These are phyloP conservation scores for Acanthopleura granulata DNA, from an alignment of 2,888 invertebrate species.

Conservation along the genomic window DNA sequence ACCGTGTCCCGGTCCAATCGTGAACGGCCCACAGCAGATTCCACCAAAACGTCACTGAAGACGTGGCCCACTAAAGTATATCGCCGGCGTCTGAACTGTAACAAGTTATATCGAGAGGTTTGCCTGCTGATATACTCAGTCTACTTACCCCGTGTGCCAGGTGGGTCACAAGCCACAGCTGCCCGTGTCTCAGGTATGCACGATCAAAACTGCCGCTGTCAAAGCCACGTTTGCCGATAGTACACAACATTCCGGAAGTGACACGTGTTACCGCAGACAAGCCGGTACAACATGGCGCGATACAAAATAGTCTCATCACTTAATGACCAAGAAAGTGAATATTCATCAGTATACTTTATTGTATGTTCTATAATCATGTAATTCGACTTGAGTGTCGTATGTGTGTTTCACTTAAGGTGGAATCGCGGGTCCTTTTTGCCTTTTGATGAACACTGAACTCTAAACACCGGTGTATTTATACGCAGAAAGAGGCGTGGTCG, in stretches of 20 bases:
- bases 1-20: too few species aligned
- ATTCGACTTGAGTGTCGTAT: too few species aligned
- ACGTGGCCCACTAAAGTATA: background rate
- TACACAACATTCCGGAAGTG: constrained; percentile 13
- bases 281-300: background rate
- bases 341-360: too few species aligned
- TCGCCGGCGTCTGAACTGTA: too few species aligned
- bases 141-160: background rate
- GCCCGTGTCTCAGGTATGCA: background rate
- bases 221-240: constrained; percentile 1
- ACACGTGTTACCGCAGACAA: background rate
- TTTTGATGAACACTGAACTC: too few species aligned
- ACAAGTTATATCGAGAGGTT: too few species aligned
- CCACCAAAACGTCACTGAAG: too few species aligned
- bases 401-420: too few species aligned
- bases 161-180: background rate
- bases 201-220: constrained; percentile 1
- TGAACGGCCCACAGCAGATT: too few species aligned
- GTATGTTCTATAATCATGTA: too few species aligned
- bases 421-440: too few species aligned
- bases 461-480: background rate
- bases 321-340: background rate
- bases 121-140: too few species aligned
- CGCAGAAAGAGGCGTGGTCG: background rate
- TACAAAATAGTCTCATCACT: background rate